phyloP scores from a whole-genome alignment of 2,797 vertebrate genomes.

The Chromis chromis region DNA sequence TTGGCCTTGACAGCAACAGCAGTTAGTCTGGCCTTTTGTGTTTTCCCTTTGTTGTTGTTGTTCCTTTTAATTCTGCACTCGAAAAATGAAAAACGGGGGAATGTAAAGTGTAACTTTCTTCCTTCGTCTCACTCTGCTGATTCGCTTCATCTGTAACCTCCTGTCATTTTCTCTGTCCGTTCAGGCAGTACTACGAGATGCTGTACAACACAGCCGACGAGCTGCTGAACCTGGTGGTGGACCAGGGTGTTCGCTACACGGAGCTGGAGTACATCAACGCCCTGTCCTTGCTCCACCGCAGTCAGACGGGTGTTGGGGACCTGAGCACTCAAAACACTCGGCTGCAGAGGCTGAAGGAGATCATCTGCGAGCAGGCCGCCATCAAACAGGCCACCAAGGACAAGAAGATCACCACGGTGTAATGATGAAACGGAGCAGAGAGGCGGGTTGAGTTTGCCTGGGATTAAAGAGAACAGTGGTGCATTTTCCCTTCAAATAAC shows the following conservation, averaged over 20 bases:
- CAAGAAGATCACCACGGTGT: conserved; percentile 99
- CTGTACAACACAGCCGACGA: conserved; percentile 97
- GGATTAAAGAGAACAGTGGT: background rate
- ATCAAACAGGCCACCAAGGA: conserved; percentile 99
- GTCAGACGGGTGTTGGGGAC: conserved; percentile 97
- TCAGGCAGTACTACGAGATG: conserved; percentile 99
- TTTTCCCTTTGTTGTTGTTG: conserved; percentile 47
- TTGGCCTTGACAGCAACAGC: conserved; percentile 60
- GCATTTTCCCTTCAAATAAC: conserved; percentile 7
- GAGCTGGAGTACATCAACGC: conserved; percentile 99
- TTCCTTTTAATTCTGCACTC: conserved; percentile 41
- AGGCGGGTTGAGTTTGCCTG: background rate
- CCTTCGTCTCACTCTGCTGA: background rate
- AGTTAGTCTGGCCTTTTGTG: conserved; percentile 55
- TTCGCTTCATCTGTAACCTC: conserved; percentile 1
- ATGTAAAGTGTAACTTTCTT: conserved; percentile 27
- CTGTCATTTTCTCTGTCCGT: conserved; percentile 21
- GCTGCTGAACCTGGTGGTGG: conserved; percentile 97
- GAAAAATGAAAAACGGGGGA: conserved; percentile 26
- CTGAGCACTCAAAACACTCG: conserved; percentile 94
- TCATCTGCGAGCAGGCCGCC: conserved; percentile 97
- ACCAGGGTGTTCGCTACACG: conserved; percentile 95
- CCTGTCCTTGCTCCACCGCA: conserved; percentile 94
- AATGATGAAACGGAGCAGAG: conserved; percentile 1
- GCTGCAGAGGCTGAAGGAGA: conserved; percentile 96